Evolutionary conservation across 2,797 vertebrate genomes (phyloP), one percentile per base, ranked within the genome.

Genomic region (Acanthurus tractus): DNA sequence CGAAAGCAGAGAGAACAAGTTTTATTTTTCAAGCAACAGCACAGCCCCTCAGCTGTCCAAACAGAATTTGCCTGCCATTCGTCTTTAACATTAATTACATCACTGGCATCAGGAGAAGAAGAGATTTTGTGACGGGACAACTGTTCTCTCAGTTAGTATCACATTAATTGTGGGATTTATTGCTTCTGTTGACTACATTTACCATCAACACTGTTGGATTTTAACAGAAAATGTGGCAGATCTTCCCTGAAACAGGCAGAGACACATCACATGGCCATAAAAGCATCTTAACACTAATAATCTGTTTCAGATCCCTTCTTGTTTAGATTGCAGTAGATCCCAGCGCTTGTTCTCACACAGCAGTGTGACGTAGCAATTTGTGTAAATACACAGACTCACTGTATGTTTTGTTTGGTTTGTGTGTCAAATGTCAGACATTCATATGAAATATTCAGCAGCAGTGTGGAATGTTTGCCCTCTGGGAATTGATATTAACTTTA

Each of bases 401-500:
- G 23, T 57, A 59, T 63, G 38, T 77, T 86, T 87, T 63, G 63
- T 82, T 84, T 82, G 54, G 74, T 76, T 81, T 73, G 44, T 63
- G 46, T 84, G 79, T 79, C 79, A 83, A 83, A 87, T 87, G 76
- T 85, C 65, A 40, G 68, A 81, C 65, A 81, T 78, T 88, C 81
- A 70, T 84, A 80, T 84, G 72, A 89, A 89, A 87, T 86, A 65
- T 56, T 82, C 36, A 58, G 62, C 76, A 81, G 63, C 58, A 71
- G 13, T 85, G 85, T 76, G 76, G 61, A 88, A 88, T 86, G 71
- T 88, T 90, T 85, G 61, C 63, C 79, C 63, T 63, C 52, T 20
- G 45, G 58, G 73, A 78, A 74, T 64, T 81, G 72, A 2, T 82
- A 45, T 72, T 70, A 67, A 71, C 74, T 42, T 54, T 34, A 59